Evolutionary conservation across 2,888 invertebrate genomes (phyloP).

Genomic region (Arctia plantaginis): DNA sequence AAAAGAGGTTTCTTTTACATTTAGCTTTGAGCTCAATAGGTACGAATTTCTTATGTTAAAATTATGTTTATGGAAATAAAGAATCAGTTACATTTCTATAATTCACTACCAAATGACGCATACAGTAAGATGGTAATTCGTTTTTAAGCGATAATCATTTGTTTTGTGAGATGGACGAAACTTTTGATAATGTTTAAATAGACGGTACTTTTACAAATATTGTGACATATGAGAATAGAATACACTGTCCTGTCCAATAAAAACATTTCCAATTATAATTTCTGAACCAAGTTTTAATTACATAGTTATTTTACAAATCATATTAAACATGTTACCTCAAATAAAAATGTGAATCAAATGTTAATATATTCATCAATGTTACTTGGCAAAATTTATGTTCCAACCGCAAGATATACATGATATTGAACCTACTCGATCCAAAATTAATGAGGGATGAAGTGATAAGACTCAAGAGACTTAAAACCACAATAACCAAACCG

Average conservation of each 20-base stretch:
- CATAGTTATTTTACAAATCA: not conserved
- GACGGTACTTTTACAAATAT: not conserved
- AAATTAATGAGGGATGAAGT: not conserved
- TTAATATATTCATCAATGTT: no score
- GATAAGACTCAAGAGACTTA: not conserved
- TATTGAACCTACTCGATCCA: not conserved
- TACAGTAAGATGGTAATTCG: not conserved
- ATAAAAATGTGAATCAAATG: no score
- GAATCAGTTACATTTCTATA: not conserved
- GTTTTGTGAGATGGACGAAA: not conserved
- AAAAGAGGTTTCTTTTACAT: conserved; percentile 31
- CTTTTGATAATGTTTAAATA: not conserved
- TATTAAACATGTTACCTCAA: no score
- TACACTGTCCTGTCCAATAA: not conserved
- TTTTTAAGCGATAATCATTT: not conserved
- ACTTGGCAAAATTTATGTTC: not conserved
- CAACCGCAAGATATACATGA: not conserved
- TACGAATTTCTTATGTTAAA: not conserved
- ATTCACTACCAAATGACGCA: not conserved
- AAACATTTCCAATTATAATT: not conserved
- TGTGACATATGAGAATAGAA: not conserved
- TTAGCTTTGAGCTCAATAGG: conserved; percentile 11
- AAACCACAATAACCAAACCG: not conserved
- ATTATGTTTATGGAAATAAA: not conserved
- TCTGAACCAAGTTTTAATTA: not conserved